A percentile compares a stretch with the other conserved stretches of the same genome.
These are phyloP conservation scores for Copidosoma floridanum DNA, from an alignment of 1,140 invertebrate species.

Conservation along the genomic window DNA sequence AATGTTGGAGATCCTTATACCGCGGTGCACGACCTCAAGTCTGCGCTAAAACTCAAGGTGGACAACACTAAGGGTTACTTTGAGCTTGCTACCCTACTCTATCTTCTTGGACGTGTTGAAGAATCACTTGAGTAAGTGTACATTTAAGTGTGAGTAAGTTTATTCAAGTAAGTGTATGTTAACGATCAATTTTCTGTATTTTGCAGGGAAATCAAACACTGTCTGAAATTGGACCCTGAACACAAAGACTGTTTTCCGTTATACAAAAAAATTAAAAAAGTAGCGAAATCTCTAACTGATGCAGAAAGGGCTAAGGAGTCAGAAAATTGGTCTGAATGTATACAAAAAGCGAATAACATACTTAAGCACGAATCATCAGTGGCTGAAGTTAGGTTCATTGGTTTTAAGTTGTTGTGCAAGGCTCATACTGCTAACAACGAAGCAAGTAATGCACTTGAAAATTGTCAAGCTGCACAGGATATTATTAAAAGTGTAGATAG, in stretches of 20 bases:
- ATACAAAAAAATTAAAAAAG: conserved; percentile 96
- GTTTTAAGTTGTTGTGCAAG: conserved; percentile 71
- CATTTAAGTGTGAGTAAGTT: no score
- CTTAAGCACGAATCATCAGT: conserved; percentile 69
- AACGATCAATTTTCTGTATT: conserved; percentile 26
- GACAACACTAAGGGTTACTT: conserved; percentile 91
- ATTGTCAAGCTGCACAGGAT: conserved; percentile 79
- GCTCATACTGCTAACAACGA: conserved; percentile 62
- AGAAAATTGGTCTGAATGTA: conserved; percentile 74
- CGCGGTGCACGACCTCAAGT: conserved; percentile 87
- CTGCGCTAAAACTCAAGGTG: conserved; percentile 83
- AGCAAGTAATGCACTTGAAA: conserved; percentile 64
- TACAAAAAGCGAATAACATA: conserved; percentile 69
- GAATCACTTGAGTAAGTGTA: conserved; percentile 80
- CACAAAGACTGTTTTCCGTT: conserved; percentile 94
- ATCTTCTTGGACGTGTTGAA: conserved; percentile 87
- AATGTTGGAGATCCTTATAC: conserved; percentile 76
- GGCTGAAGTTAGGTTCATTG: conserved; percentile 71
- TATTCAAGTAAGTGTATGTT: background rate
- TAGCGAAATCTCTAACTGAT: conserved; percentile 82
- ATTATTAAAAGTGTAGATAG: no score
- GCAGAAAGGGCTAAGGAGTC: conserved; percentile 70
- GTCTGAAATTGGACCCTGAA: conserved; percentile 96
- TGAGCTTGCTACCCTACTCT: conserved; percentile 80
- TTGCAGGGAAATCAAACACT: conserved; percentile 88